Evolutionary conservation across 2,888 invertebrate species (phyloP), one percentile per base, ranked within the genome.

Genomic region (Tuberolachnus salignus): DNA sequence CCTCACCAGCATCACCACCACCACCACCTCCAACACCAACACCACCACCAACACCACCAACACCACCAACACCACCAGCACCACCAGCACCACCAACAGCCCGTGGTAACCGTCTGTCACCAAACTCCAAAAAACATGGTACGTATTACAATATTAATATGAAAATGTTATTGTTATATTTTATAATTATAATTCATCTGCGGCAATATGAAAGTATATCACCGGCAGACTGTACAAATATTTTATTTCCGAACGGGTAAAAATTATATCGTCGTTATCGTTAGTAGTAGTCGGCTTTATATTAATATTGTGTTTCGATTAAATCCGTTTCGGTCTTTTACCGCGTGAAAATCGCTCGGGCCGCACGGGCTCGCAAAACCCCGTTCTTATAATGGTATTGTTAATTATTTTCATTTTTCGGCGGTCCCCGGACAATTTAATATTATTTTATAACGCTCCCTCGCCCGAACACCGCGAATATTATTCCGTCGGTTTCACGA

Each of bases 111-210:
- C 44, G 73, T 73, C 53, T 72, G 72, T 16, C 73, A 73, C n/a
- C 73, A 73, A 42, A 73, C 73, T 42, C 53, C 73, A 11, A 73
- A 73, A 63, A 73, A 64, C 63, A 73, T 73, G 73, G 73, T 73
- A 73, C 13, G 73, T 73, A 73, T 26, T 8, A 59, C 3, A 2
- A 59, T 16, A 3, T 14, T 23, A 21, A 23, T 26, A 10, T 9
- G 0, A 6, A 13, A 51, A 10, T 53, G n/a, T 53, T 53, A 53
- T 53, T 10, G 10, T 53, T 10, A 53, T 19, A 53, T 55, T 55
- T 19, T 51, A 51, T n/a, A 9, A 19, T 51, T n/a, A 8, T n/a
- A 9, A n/a, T 1, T 26, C 3, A 9, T 26, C 59, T 3, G 9
- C 59, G 26, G 26, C 14, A 23, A 23, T 23, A 26, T 59, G n/a